phyloP scores from a whole-genome alignment of 2,113 vertebrate species.

The Empidonax alnorum region DNA sequence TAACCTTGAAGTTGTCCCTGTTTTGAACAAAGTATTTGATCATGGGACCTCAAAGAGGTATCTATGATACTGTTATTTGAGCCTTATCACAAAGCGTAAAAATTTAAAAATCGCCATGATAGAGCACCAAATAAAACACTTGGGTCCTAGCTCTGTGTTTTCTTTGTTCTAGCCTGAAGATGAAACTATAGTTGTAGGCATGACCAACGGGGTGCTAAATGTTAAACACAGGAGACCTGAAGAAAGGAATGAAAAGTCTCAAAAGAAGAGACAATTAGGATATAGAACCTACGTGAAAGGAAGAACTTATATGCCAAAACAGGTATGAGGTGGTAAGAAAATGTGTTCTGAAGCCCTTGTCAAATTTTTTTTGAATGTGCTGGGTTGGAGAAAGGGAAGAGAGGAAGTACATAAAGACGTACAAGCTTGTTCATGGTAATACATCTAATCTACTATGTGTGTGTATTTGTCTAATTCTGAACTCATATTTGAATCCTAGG shows the following conservation, averaged over 20 bases:
- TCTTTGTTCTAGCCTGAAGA: conserved; percentile 85
- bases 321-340: conserved; percentile 70
- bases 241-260: conserved; percentile 70
- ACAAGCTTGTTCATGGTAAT: neutral
- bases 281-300: conserved; percentile 91
- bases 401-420: neutral
- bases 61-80: neutral
- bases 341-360: neutral
- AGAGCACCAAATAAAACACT: neutral
- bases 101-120: neutral
- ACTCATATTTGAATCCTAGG: conserved; percentile 73
- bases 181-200: conserved; percentile 89
- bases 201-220: conserved; percentile 93
- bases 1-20: neutral
- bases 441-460: neutral
- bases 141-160: neutral
- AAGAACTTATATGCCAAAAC: conserved; percentile 87
- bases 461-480: neutral
- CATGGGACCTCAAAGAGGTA: neutral
- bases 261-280: conserved; percentile 76
- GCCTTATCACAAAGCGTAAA: neutral
- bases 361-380: neutral
- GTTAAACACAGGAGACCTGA: conserved; percentile 90
- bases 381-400: neutral
- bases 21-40: neutral